These are phyloP conservation scores for Notolabrus celidotus DNA, from an alignment of 2,797 vertebrate species.

Conservation along the genomic window DNA sequence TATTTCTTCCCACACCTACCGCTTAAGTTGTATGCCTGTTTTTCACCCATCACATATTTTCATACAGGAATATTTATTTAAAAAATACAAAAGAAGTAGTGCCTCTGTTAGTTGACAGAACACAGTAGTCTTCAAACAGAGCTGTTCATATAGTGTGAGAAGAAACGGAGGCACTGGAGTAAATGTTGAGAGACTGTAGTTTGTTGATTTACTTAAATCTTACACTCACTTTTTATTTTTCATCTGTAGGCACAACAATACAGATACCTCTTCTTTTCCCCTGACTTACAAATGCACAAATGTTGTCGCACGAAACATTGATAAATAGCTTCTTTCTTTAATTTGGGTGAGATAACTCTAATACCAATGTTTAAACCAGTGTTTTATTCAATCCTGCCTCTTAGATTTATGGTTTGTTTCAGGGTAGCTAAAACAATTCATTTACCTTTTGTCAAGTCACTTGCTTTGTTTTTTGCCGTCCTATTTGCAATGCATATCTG, in stretches of 20 bases:
- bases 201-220: background rate
- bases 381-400: background rate
- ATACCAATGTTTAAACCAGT: background rate
- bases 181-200: background rate
- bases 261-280: background rate
- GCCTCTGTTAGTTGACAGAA: background rate
- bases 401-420: background rate
- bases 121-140: background rate
- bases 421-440: background rate
- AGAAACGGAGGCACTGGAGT: background rate
- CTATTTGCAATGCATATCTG: constrained; percentile 88
- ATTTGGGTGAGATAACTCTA: background rate
- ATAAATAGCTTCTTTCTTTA: background rate
- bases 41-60: background rate
- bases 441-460: constrained; percentile 54
- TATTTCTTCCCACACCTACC: background rate
- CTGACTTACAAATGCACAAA: background rate
- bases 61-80: background rate
- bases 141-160: background rate
- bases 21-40: background rate
- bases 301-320: background rate
- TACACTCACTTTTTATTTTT: no score
- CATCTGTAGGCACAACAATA: background rate
- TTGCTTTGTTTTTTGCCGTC: constrained; percentile 36
- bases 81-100: background rate